Conservation (phyloP, 2,888 invertebrate species). For the Andrena haemorrhoa region DNA sequence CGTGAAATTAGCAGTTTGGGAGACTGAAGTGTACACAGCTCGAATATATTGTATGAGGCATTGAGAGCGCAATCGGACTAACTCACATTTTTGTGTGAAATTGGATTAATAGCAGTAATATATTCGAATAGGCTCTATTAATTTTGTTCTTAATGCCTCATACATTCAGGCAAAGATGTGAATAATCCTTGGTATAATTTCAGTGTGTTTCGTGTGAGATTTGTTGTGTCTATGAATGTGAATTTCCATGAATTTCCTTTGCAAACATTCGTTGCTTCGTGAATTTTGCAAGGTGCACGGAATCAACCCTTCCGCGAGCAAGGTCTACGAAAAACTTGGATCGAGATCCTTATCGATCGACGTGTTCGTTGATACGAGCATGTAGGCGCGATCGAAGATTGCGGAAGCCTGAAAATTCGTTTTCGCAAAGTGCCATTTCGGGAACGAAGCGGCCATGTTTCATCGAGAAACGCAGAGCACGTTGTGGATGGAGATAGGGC, state of each 20-base stretch:
- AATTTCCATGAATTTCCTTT: background rate
- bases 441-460: conserved; percentile 72
- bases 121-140: too few species aligned
- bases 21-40: too few species aligned
- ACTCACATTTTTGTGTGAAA: too few species aligned
- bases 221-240: too few species aligned
- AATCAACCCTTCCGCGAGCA: background rate
- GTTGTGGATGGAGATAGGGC: conserved; percentile 72
- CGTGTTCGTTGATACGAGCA: conserved; percentile 31
- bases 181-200: background rate
- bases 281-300: background rate
- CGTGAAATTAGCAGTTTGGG: too few species aligned
- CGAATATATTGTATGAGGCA: too few species aligned
- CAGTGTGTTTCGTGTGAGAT: background rate
- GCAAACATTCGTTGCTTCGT: background rate
- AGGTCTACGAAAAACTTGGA: background rate
- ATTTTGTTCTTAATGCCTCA: too few species aligned
- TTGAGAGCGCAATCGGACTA: too few species aligned
- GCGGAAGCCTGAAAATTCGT: conserved; percentile 71
- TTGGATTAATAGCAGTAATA: too few species aligned
- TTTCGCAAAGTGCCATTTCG: conserved; percentile 72
- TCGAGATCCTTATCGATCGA: conserved; percentile 51
- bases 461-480: conserved; percentile 66
- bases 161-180: too few species aligned
- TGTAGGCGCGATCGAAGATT: conserved; percentile 66